Evolutionary conservation across 2,888 invertebrate species (phyloP).

Genomic region (Lithophane socia): DNA sequence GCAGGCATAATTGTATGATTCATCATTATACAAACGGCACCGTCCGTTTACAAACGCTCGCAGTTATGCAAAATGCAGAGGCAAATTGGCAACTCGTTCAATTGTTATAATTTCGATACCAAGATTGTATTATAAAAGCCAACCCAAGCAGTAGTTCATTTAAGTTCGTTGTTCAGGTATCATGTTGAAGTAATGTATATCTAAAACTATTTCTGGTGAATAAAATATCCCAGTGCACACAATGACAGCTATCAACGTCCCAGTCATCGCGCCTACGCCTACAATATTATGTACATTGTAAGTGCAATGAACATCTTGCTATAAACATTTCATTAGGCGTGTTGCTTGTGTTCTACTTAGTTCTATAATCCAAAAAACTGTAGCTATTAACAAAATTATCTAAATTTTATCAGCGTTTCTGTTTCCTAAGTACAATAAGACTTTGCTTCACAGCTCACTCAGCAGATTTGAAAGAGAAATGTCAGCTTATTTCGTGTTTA

Average conservation of each 20-base stretch:
- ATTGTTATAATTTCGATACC: background rate
- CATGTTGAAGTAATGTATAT: background rate
- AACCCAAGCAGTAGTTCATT: background rate
- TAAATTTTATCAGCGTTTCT: too few relatives aligned
- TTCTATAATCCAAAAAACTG: background rate
- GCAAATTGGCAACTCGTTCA: too few relatives aligned
- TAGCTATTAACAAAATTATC: background rate
- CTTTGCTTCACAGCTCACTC: background rate
- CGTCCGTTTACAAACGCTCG: too few relatives aligned
- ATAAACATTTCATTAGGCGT: background rate
- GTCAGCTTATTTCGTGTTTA: slow-evolving; percentile 18
- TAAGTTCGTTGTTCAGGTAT: background rate
- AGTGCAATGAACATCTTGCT: background rate
- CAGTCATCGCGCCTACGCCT: background rate
- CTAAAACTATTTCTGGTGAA: background rate
- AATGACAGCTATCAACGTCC: background rate
- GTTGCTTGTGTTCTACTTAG: too few relatives aligned
- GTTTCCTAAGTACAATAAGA: background rate
- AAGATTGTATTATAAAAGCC: background rate
- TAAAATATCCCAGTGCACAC: background rate
- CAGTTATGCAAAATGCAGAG: too few relatives aligned
- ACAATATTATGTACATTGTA: background rate
- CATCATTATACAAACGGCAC: too few relatives aligned
- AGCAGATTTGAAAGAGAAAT: slow-evolving; percentile 11
- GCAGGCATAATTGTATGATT: too few relatives aligned